phyloP scores from a whole-genome alignment of 2,113 vertebrate species.

The Otus sunia region DNA sequence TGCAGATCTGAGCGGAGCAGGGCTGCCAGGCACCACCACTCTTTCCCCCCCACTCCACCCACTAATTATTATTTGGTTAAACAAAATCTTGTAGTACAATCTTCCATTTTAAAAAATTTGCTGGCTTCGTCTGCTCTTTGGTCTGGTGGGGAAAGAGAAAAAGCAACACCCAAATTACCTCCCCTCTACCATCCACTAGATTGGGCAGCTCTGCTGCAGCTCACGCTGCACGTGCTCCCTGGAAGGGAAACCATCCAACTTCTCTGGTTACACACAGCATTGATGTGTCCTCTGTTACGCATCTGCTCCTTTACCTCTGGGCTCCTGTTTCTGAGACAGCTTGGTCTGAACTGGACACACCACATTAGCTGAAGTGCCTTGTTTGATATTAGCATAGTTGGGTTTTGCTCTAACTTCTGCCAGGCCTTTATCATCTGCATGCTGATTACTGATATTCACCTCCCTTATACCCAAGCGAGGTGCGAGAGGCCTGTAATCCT shows the following conservation, averaged over 20 bases:
- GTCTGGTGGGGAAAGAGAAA: background rate
- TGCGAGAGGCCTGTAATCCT: background rate
- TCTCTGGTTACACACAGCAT: rapidly evolving
- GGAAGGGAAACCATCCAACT: background rate
- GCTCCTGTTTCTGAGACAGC: background rate
- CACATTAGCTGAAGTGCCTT: background rate
- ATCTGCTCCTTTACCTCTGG: background rate
- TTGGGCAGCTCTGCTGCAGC: background rate
- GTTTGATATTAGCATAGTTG: background rate
- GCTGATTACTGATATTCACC: background rate
- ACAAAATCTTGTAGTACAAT: background rate
- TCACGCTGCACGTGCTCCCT: background rate
- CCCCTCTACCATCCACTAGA: background rate
- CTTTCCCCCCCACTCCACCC: background rate
- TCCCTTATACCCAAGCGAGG: background rate
- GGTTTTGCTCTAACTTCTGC: background rate
- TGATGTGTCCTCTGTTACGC: background rate
- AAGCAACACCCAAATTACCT: background rate
- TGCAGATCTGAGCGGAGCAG: background rate
- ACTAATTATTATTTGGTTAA: background rate
- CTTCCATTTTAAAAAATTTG: background rate
- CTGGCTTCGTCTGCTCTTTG: background rate
- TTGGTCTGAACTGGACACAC: background rate
- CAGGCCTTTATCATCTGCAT: background rate
- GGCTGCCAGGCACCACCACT: background rate